Evolutionary conservation across 2,113 vertebrate genomes (phyloP), one percentile per base, ranked within the genome.

Genomic region (Ochotona curzoniae): DNA sequence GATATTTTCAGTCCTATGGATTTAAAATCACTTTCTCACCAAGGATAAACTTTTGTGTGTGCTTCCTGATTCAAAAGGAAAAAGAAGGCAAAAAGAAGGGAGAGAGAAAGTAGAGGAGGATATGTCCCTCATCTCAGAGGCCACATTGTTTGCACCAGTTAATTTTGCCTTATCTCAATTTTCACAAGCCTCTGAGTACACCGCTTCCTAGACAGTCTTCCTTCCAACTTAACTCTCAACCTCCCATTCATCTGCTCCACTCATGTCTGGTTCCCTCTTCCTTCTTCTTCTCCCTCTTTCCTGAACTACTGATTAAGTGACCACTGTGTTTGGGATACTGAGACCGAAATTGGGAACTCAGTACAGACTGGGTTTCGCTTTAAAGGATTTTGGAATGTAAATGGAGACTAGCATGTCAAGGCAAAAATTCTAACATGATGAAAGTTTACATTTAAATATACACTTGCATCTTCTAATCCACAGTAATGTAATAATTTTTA

Each of bases 151-250:
- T 20, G 38, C 2, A 66, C 7, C 18, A 66, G 26, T 66, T 69
- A 23, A n/a, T 12, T 51, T 21, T 70, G n/a, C 15, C 21, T 80
- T 26, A 47, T 67, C 35, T 83, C 25, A 89, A 25, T 15, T 13
- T 15, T 7, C 9, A 2, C 8, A 28, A 1, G 44, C 23, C 5
- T 28, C 1, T 47, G 51, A 61, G 38, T 49, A 1, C 25, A 0
- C 0, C 4, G 85, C 17, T 35, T 82, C 26, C 28, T 64, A 87
- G 79, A 61, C 3, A 4, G 7, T 75, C 14, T 89, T n/a, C 47
- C 3, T 89, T 82, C 15, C 60, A 32, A 35, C 14, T 26, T 83
- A 20, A 20, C 1, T 74, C 5, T 6, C 47, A 47, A 2, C 70
- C 20, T 47, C 79, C 18, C 3, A 32, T n/a, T 2, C 67, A 84